Conservation (phyloP, 2,888 invertebrate species). For the Carterocephalus palaemon region DNA sequence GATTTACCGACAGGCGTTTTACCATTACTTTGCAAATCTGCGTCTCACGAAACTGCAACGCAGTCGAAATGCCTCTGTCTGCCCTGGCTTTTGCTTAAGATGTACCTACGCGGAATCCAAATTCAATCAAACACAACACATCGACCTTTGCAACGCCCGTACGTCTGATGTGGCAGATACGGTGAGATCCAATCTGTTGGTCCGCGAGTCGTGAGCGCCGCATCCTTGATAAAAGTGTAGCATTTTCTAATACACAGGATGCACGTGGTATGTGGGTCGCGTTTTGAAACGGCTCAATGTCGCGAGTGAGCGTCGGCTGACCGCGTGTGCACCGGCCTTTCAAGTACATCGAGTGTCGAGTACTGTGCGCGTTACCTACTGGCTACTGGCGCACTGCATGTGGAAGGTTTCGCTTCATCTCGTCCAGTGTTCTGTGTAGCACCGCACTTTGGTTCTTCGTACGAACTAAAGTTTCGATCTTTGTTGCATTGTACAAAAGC, state of each 20-base stretch:
- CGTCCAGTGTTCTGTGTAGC: constrained; percentile 1
- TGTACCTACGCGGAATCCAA: no score
- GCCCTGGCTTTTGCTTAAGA: background rate
- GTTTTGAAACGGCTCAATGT: constrained; percentile 60
- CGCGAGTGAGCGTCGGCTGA: constrained; percentile 32
- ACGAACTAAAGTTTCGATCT: no score
- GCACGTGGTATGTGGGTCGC: constrained; percentile 52
- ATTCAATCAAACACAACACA: no score
- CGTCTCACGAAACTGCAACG: background rate
- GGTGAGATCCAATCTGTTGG: constrained; percentile 27
- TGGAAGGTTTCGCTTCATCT: constrained; percentile 15
- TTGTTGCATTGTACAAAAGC: no score
- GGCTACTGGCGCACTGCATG: background rate
- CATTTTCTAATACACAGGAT: constrained; percentile 48
- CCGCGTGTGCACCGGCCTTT: constrained; percentile 11
- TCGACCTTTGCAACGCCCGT: constrained; percentile 24
- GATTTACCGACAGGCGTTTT: background rate
- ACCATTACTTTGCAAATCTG: background rate
- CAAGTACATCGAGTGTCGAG: constrained; percentile 13
- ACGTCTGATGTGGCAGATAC: constrained; percentile 17
- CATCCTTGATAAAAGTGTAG: constrained; percentile 52
- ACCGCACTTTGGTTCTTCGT: background rate
- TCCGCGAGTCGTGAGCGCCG: constrained; percentile 39
- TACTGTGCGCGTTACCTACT: no score
- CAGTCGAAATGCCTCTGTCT: background rate